phyloP scores from a whole-genome alignment of 2,888 invertebrate species.

The Eupithecia subumbrata region DNA sequence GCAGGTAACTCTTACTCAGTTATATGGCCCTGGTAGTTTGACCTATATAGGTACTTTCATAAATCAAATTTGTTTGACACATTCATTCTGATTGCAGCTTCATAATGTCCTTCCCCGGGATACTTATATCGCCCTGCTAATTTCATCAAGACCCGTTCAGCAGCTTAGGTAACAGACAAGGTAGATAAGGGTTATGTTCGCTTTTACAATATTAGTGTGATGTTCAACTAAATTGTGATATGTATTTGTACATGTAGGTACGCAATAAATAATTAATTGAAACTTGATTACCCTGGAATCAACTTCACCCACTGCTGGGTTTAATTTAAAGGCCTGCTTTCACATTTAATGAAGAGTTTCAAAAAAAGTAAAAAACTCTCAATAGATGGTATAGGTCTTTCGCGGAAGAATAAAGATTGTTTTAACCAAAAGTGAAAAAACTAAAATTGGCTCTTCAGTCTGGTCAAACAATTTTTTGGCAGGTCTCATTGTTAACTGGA shows the following conservation, averaged over 20 bases:
- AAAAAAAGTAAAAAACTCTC: too few species aligned
- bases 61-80: background rate
- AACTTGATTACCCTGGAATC: background rate
- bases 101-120: background rate
- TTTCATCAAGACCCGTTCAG: background rate
- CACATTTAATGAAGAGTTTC: too few species aligned
- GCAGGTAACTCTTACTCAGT: slow-evolving; percentile 41
- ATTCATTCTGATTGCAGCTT: background rate
- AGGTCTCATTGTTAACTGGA: background rate
- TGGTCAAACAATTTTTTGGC: too few species aligned
- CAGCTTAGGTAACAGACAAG: background rate
- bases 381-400: too few species aligned
- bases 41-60: slow-evolving; percentile 27
- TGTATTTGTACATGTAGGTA: too few species aligned
- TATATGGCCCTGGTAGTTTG: slow-evolving; percentile 41
- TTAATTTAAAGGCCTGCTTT: too few species aligned
- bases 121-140: background rate
- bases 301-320: background rate
- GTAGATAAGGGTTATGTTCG: background rate
- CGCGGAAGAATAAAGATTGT: too few species aligned
- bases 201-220: too few species aligned
- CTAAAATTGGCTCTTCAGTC: too few species aligned
- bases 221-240: too few species aligned
- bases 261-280: background rate
- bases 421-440: too few species aligned